Conservation (phyloP, 2,888 invertebrate genomes). For the Ophioninae sp. region DNA sequence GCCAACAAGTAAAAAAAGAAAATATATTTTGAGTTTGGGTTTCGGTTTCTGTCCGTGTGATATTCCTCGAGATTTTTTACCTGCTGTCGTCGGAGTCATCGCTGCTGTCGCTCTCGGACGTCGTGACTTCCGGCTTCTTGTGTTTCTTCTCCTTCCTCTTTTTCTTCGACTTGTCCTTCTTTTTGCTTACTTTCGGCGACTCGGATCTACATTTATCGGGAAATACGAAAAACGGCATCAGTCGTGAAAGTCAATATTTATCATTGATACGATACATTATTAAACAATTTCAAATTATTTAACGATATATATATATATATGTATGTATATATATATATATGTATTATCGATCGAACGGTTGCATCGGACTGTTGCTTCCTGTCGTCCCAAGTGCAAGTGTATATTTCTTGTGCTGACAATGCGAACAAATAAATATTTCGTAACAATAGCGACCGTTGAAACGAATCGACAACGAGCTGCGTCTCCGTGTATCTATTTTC, state of each 20-base stretch:
- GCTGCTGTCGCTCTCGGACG: conserved; percentile 78
- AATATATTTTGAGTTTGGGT: background rate
- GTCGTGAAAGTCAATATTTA: background rate
- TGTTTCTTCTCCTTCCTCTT: conserved; percentile 80
- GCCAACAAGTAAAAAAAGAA: background rate
- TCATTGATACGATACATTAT: conserved; percentile 5
- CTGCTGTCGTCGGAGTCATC: conserved; percentile 79
- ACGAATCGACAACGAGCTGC: conserved; percentile 38
- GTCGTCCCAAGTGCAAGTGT: conserved; percentile 76
- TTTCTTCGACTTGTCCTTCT: conserved; percentile 79
- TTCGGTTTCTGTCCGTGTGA: background rate
- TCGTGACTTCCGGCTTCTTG: conserved; percentile 76
- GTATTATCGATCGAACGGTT: conserved; percentile 69
- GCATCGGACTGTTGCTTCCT: conserved; percentile 77
- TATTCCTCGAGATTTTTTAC: conserved; percentile 64
- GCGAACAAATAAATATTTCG: conserved; percentile 64
- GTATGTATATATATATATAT: conserved; percentile 21
- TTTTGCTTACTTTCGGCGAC: conserved; percentile 78
- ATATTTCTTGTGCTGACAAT: conserved; percentile 77
- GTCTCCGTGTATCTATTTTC: conserved; percentile 12
- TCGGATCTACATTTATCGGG: conserved; percentile 75
- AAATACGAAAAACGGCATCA: conserved; percentile 28
- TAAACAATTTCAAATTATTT: conserved; percentile 4
- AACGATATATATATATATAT: background rate
- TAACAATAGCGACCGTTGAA: conserved; percentile 66